Evolutionary conservation across 2,797 vertebrate species (phyloP).

Genomic region (Botia almorhae): DNA sequence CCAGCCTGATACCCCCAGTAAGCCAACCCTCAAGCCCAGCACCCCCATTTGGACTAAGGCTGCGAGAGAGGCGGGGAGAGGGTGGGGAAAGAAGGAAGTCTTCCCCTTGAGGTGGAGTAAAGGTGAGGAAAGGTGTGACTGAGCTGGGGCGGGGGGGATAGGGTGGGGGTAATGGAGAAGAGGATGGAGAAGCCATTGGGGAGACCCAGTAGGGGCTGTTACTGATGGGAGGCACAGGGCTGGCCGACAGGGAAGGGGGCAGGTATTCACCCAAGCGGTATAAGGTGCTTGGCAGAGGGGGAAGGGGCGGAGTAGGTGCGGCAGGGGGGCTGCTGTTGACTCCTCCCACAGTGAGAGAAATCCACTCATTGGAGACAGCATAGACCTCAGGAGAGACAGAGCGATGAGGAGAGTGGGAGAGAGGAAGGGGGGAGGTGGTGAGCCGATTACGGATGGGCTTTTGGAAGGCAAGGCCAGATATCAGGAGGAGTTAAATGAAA

Average conservation of each 20-base stretch:
- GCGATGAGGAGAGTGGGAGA: conserved; percentile 81
- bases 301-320: conserved; percentile 89
- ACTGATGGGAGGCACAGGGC: conserved; percentile 79
- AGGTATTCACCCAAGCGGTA: conserved; percentile 84
- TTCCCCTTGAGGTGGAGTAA: conserved; percentile 81
- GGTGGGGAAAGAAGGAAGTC: conserved; percentile 79
- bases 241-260: conserved; percentile 80
- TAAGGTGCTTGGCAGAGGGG: conserved; percentile 85
- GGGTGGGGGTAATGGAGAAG: conserved; percentile 83
- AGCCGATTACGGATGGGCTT: conserved; percentile 89
- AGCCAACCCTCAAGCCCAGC: conserved; percentile 85
- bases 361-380: conserved; percentile 96
- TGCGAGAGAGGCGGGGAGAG: conserved; percentile 75
- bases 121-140: conserved; percentile 77
- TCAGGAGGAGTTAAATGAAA: conserved; percentile 63
- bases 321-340: conserved; percentile 83
- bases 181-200: conserved; percentile 80
- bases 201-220: conserved; percentile 80
- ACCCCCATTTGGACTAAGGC: conserved; percentile 75
- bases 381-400: conserved; percentile 94
- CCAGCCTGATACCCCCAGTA: conserved; percentile 67
- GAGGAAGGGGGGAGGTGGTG: conserved; percentile 88
- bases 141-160: conserved; percentile 83
- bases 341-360: conserved; percentile 92
- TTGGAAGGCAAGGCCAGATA: conserved; percentile 62